These are phyloP conservation scores for Muschampia plurimacula DNA, from an alignment of 2,888 invertebrate genomes.

Conservation along the genomic window DNA sequence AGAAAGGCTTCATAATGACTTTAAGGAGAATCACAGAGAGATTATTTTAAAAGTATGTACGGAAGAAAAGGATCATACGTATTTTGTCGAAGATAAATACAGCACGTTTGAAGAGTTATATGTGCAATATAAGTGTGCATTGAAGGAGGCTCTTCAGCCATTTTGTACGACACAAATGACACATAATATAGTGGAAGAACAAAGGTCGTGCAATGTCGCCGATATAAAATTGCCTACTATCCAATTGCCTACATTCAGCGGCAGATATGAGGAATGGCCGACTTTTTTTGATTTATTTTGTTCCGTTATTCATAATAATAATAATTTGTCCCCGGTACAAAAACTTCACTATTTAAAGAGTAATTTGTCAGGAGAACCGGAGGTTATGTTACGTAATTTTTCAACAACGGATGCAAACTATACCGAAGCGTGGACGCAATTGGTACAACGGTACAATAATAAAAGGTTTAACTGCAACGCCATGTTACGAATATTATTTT, in stretches of 20 bases:
- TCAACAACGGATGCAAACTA: slow-evolving; percentile 44
- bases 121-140: slow-evolving; percentile 6
- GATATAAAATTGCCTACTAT: slow-evolving; percentile 18
- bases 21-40: slow-evolving; percentile 5
- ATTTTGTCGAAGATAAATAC: background rate
- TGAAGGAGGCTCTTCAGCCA: slow-evolving; percentile 5
- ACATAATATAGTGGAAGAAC: background rate
- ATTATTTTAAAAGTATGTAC: background rate
- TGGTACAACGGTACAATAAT: slow-evolving; percentile 41
- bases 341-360: slow-evolving; percentile 23
- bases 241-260: slow-evolving; percentile 12
- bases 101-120: slow-evolving; percentile 13
- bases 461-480: slow-evolving; percentile 42
- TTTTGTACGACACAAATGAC: background rate
- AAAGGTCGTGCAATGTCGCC: background rate
- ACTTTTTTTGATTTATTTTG: slow-evolving; percentile 14
- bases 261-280: slow-evolving; percentile 19
- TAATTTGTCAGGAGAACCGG: slow-evolving; percentile 1
- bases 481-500: slow-evolving; percentile 3
- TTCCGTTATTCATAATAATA: slow-evolving; percentile 3
- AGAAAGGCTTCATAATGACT: slow-evolving; percentile 2
- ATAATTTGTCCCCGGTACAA: slow-evolving; percentile 1
- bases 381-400: slow-evolving; percentile 25
- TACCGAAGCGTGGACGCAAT: slow-evolving; percentile 42
- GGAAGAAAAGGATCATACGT: background rate